Evolutionary conservation across 2,797 vertebrate genomes (phyloP).

Genomic region (Sebastes paucispinis): DNA sequence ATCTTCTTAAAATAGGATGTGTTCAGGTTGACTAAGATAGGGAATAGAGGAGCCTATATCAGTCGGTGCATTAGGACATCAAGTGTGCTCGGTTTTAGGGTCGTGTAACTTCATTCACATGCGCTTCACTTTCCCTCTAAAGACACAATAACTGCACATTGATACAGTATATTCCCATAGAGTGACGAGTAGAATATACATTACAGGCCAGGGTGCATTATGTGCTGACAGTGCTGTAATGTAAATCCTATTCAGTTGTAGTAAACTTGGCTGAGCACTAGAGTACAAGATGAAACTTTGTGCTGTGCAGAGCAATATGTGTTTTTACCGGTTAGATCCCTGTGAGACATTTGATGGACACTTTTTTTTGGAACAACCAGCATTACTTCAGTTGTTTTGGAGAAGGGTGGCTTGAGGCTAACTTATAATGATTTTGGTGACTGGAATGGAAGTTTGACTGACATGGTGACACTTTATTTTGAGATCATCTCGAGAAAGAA

Average conservation of each 20-base stretch:
- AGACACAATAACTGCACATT: neutral
- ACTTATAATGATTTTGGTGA: neutral
- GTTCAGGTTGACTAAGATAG: conserved; percentile 49
- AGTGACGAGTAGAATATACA: neutral
- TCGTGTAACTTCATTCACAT: neutral
- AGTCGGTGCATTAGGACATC: conserved; percentile 29
- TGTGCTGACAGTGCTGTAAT: neutral
- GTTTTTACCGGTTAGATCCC: neutral
- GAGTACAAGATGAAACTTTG: neutral
- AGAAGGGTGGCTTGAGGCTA: neutral
- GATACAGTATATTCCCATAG: neutral
- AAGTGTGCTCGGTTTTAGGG: conserved; percentile 23
- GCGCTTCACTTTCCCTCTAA: conserved; percentile 10
- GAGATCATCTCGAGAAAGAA: neutral
- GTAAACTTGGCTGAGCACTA: neutral
- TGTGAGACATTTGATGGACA: neutral
- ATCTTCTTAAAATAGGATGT: conserved; percentile 63
- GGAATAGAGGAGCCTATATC: conserved; percentile 35
- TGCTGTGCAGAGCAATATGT: neutral
- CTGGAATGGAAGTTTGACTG: neutral
- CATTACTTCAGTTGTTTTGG: neutral
- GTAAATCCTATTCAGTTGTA: neutral
- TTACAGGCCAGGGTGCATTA: neutral
- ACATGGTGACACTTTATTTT: neutral
- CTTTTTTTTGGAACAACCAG: neutral